phyloP scores from a whole-genome alignment of 2,888 invertebrate species.

The Neria commutata region DNA sequence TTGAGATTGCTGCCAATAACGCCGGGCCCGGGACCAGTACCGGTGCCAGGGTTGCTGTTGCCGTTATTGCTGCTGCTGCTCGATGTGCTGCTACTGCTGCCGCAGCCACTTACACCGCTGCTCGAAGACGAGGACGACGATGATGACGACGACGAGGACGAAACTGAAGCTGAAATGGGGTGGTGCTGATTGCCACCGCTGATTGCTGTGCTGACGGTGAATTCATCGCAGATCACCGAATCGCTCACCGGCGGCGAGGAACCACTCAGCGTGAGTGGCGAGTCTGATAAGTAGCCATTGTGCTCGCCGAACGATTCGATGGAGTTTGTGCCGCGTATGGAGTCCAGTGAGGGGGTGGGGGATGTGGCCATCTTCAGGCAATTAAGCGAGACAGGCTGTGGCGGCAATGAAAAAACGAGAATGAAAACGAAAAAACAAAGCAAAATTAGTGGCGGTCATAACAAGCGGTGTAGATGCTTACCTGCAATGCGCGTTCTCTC shows the following conservation, averaged over 20 bases:
- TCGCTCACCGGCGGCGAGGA: conserved; percentile 87
- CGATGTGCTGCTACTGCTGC: conserved; percentile 66
- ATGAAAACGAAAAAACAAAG: not conserved
- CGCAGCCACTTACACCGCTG: conserved; percentile 67
- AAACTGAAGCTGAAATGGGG: conserved; percentile 46
- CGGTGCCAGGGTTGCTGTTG: conserved; percentile 28
- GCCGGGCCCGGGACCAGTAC: conserved; percentile 61
- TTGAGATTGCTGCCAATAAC: conserved; percentile 63
- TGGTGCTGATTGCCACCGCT: conserved; percentile 44
- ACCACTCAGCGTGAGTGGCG: conserved; percentile 83
- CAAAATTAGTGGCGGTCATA: no score
- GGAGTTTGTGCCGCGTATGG: conserved; percentile 83
- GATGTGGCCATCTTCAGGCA: conserved; percentile 81
- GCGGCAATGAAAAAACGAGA: conserved; percentile 7
- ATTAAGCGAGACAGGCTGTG: not conserved
- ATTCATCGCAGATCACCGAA: conserved; percentile 79
- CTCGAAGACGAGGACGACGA: conserved; percentile 52
- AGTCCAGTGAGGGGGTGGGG: conserved; percentile 90
- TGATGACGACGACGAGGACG: conserved; percentile 51
- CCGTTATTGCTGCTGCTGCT: conserved; percentile 52
- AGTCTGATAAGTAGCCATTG: conserved; percentile 77
- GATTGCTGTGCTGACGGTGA: conserved; percentile 54
- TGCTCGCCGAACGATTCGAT: conserved; percentile 85
- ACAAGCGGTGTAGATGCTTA: no score
- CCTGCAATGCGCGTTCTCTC: not conserved